A percentile compares a stretch with the other conserved stretches of the same genome.
Conservation (phyloP, 2,113 vertebrate genomes). For the Onychostruthus taczanowskii region DNA sequence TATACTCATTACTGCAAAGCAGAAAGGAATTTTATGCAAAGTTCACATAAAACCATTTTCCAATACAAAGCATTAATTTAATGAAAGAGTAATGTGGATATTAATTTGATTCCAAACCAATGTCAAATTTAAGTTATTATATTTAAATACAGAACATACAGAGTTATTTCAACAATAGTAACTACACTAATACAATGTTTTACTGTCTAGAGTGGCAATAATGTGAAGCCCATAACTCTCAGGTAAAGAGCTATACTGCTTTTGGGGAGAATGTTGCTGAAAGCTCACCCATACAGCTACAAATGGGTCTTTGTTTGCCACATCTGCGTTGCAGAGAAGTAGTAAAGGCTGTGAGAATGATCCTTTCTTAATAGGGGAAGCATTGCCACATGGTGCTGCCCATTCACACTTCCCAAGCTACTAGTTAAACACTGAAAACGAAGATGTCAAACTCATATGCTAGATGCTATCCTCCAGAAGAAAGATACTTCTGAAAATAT, state of each 20-base stretch:
- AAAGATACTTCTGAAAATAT: background rate
- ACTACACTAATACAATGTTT: background rate
- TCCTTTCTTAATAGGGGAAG: background rate
- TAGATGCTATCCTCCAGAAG: background rate
- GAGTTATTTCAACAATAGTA: conserved; percentile 3
- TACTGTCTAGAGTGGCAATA: background rate
- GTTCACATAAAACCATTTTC: background rate
- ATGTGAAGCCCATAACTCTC: background rate
- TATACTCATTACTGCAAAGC: background rate
- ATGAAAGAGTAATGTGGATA: background rate
- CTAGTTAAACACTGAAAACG: background rate
- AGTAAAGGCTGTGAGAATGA: conserved; percentile 6
- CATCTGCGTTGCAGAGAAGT: conserved; percentile 41
- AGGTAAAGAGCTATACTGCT: background rate
- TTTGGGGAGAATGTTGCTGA: background rate
- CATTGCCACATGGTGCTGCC: background rate
- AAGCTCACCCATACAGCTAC: background rate
- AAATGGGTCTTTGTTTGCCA: conserved; percentile 65
- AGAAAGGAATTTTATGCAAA: background rate
- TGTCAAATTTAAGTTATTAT: background rate
- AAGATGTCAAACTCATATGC: background rate
- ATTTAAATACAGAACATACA: background rate
- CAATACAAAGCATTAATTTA: background rate
- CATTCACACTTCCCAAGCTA: background rate
- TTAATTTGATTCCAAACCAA: conserved; percentile 11